Evolutionary conservation across 1,140 invertebrate species (phyloP).

Genomic region (Aphidius gifuensis): DNA sequence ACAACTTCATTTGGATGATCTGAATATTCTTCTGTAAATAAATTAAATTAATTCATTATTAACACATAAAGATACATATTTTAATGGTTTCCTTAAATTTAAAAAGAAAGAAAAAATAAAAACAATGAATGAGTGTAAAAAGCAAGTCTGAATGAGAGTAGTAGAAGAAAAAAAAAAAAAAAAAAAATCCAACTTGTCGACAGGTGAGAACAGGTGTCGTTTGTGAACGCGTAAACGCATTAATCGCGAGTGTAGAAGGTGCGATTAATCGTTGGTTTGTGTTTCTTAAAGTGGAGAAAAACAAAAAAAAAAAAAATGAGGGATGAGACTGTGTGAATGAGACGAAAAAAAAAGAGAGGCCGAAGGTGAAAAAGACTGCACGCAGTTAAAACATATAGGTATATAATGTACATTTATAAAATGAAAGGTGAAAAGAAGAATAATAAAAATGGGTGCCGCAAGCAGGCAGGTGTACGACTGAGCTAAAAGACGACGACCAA

Average conservation of each 20-base stretch:
- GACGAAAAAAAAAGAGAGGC: slow-evolving; percentile 20
- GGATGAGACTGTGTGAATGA: neutral
- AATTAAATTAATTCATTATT: slow-evolving; percentile 18
- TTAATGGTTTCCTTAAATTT: neutral
- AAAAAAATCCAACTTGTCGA: neutral
- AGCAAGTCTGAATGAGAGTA: neutral
- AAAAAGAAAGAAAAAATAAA: neutral
- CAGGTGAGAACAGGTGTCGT: slow-evolving; percentile 23
- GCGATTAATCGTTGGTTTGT: slow-evolving; percentile 12
- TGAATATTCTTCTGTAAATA: slow-evolving; percentile 73
- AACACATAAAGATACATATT: slow-evolving; percentile 3
- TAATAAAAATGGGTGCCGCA: slow-evolving; percentile 11
- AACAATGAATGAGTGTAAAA: neutral
- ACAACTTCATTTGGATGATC: slow-evolving; percentile 88
- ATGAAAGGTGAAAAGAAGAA: slow-evolving; percentile 13
- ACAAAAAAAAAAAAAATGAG: slow-evolving; percentile 8
- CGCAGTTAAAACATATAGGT: no score
- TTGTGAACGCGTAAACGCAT: slow-evolving; percentile 20
- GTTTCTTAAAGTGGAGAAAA: slow-evolving; percentile 6
- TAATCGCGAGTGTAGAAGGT: slow-evolving; percentile 19
- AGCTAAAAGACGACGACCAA: neutral
- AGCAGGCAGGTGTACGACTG: slow-evolving; percentile 14
- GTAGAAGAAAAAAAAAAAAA: neutral
- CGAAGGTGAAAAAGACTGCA: slow-evolving; percentile 14
- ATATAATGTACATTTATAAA: neutral